Base-by-base conservation (phyloP, 2,113 vertebrate genomes). In the Platysternon megacephalum region DNA sequence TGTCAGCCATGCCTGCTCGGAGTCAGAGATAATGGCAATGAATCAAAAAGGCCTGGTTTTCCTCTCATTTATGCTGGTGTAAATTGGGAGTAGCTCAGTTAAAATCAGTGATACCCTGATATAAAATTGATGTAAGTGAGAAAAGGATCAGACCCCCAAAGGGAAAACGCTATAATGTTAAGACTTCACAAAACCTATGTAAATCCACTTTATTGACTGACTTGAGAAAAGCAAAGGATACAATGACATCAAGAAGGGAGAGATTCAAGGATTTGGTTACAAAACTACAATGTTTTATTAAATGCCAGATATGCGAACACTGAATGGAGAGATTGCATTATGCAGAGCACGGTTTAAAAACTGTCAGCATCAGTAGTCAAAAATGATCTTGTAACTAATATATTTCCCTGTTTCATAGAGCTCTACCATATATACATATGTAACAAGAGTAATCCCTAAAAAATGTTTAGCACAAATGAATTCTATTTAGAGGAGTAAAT, bases 331-430 rank as follows among this genome's bases (percentile, higher is more conserved):
- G 7, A n/a, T 17, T 42, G 72, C 39, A 3, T 49, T 53, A n/a
- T 1, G 1, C 79, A 82, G 91, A 48, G 46, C 78, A 28, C 2
- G 4, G 68, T 68, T 93, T 83, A 81, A 90, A 85, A 84, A 58
- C 88, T 91, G 58, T 61, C 35, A 12, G 76, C 58, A 51, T 89
- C 39, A 10, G 61, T 94, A 91, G 87, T 84, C 85, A 82, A 58
- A 85, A 83, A 19, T 19, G 53, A 81, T 93, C 88, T 93, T 84
- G 81, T 86, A 91, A 2, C 79, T 29, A 72, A 83, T 56, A 42
- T 46, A 81, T 89, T 97, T 96, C 93, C 14, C 61, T 68, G 61
- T 35, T 68, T 68, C 35, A 68, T 68, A 68, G 29, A 68, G 32
- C 61, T 68, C 6, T 56, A 26, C 24, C 24, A 26, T 56, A 28